Evolutionary conservation across 2,888 invertebrate species (phyloP), one percentile per base, ranked within the genome.

Genomic region (Luperina testacea): DNA sequence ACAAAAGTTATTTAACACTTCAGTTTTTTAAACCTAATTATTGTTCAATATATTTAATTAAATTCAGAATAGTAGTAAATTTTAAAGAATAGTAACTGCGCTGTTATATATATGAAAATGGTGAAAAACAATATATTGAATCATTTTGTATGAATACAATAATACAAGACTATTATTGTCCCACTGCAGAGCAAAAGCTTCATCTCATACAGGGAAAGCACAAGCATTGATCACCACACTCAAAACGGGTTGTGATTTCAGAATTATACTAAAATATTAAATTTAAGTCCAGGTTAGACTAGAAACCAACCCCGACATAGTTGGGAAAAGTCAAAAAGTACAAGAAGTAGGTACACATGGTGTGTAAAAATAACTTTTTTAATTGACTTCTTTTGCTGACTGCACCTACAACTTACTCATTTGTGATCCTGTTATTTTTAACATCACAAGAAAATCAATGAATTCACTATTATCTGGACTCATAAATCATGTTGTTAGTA

Each of bases 391-490:
- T 70, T 32, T 59, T 70, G 9, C 38, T 38, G 32, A 59, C 9
- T 2, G 4, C 17, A 51, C 51, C 24, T 24, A 57, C 38, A 63
- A 84, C 15, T 51, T 71, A 11, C 13, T 57, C 24, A 38, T 70
- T 61, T 38, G 15, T 53, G 38, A n/a, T 77, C 17, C 17, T 63
- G 24, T 68, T 51, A 27, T 82, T 63, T 61, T 17, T 65, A 38
- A 53, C 15, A 3, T 78, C 51, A 24, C 51, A 68, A 24, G 8
- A 51, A 42, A n/a, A 63, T 71, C 27, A 83, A 83, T 72, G 20
- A 78, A 69, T 77, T 73, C 15, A 13, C 11, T 86, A 53, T 64
- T 17, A 77, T 71, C 42, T n/a, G 24, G 11, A 65, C 45, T 64
- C 27, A 48, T 76, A 67, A 45, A 77, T 70, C 13, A 38, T 74